These are phyloP conservation scores for Cnemophilus loriae DNA, from an alignment of 2,113 vertebrate species.

Conservation along the genomic window DNA sequence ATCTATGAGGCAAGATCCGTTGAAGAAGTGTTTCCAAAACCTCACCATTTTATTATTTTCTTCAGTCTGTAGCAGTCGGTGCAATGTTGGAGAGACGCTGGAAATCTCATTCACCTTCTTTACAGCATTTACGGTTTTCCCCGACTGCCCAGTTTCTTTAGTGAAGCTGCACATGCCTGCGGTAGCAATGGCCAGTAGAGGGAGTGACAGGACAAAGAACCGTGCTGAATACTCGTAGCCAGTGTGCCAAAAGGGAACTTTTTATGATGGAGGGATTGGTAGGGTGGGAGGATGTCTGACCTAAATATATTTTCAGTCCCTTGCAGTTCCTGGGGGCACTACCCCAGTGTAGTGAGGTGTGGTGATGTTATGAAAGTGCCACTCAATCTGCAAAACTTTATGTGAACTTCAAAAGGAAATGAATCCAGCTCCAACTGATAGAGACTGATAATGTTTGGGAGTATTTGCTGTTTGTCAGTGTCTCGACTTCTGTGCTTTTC, in stretches of 20 bases:
- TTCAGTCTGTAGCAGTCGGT: background rate
- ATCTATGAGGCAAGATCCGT: background rate
- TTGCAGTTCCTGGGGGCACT: background rate
- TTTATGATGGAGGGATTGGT: background rate
- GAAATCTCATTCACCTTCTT: background rate
- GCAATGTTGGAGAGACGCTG: background rate
- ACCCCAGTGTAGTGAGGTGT: background rate
- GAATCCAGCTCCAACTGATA: background rate
- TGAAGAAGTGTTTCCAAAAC: background rate
- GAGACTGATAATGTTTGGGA: background rate
- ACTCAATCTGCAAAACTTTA: background rate
- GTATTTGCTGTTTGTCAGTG: background rate
- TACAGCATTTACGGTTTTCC: background rate
- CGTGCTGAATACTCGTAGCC: fast-evolving
- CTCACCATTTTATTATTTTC: background rate
- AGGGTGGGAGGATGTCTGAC: background rate
- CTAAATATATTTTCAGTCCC: background rate
- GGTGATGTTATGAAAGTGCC: background rate
- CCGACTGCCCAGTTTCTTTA: background rate
- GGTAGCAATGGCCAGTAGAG: background rate
- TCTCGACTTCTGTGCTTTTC: background rate
- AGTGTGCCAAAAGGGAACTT: background rate
- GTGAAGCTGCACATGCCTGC: background rate
- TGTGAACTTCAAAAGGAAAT: background rate
- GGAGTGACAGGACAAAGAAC: conserved; percentile 13